Evolutionary conservation across 2,797 vertebrate species (phyloP), one percentile per base, ranked within the genome.

Genomic region (Cryptoblepharus egeriae): DNA sequence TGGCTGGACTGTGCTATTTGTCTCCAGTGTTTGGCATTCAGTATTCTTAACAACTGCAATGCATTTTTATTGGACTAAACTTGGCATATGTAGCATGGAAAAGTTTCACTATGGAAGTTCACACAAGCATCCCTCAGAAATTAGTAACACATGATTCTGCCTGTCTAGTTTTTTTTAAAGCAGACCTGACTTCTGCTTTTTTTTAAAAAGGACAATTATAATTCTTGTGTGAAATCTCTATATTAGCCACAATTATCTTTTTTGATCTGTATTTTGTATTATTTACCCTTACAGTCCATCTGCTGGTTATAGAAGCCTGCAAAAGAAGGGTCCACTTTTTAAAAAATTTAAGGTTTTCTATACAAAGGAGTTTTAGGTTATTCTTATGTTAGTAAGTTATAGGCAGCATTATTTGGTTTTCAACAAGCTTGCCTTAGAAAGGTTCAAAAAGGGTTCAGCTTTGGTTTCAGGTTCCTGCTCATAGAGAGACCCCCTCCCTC

Each of bases 61-160:
- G 91, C 91, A 92, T 89, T 83, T 87, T 93, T 91, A 90, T 95
- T 92, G 80, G 82, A 88, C 79, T 84, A 88, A 80, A 81, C 87
- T 92, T 95, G 94, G 94, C 93, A 82, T 65, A 82, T 85, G 20
- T 89, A 90, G 89, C 81, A 88, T 68, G 89, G 76, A 91, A 91
- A 90, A 90, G 89, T 93, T 95, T 91, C 92, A 85, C 87, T 93
- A 92, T 91, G 91, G 93, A 96, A 94, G 91, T 91, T 92, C 93
- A 89, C 78, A 84, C 92, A 94, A 93, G 92, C 94, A 93, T 95
- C 90, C 93, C 91, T 94, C 91, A 95, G 92, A 93, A 89, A 90
- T 90, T 83, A 91, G 90, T 89, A 90, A 74, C 79, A 93, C 91
- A 90, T 93, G 87, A 95, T 93, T 94, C 90, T 92, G 92, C 90